Evolutionary conservation across 2,888 invertebrate genomes (phyloP), one percentile per base, ranked within the genome.

Genomic region (Tetramorium bicarinatum): DNA sequence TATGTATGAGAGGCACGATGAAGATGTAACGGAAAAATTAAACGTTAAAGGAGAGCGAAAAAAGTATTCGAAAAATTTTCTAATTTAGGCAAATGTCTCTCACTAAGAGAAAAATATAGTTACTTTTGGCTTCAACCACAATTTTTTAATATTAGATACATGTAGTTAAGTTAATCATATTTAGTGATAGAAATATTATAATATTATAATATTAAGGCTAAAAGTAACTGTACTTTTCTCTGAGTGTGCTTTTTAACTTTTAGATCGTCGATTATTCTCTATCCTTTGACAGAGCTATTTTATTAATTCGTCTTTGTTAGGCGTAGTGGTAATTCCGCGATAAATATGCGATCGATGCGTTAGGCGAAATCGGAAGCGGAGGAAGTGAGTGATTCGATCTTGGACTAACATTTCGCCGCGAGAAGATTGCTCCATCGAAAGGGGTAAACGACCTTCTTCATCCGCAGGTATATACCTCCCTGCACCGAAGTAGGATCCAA

Each of bases 401-500:
- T 67, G 52, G 54, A 71, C 80, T 66, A 83, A 85, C 83, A 83
- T 85, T 86, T 85, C 67, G 69, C 72, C 77, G 86, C 82, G 76
- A 85, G 88, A 85, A 87, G 87, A 86, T 89, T 84, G 85, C 80
- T 59, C 69, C 67, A 74, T 52, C 79, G 84, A 79, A 83, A 67
- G 81, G 82, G 84, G 89, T 89, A 90, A 89, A 88, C 82, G 89
- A 89, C 87, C 88, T 90, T 88, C 77, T 69, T 47, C 52, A 75
- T 80, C 49, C 59, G 66, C 77, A 59, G 54, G 69, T 66, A 64
- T 59, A 34, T 79, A 15, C 56, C 29, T 69, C 69, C 29, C 49
- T 41, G 21, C 44, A 61, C 71, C 82, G 80, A 86, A 74, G 66
- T 44, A 29, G 61, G 75, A 82, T 87, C 84, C 80, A 85, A 81